Base-by-base conservation (phyloP, 2,888 invertebrate genomes). In the Ethmia dodecea region DNA sequence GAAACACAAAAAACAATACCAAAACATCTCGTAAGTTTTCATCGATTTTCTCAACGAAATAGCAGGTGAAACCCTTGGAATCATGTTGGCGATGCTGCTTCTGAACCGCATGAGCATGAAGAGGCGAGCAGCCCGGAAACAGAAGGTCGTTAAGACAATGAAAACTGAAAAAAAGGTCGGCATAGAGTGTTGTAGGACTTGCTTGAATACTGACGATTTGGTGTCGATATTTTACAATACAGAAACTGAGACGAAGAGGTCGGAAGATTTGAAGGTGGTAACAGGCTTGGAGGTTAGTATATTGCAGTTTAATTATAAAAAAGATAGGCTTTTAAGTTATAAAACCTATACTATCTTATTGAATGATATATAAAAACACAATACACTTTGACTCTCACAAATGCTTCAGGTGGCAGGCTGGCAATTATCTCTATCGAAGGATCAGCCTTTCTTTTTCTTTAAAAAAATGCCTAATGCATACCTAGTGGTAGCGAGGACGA, bases 211-310 rank as follows among this genome's bases (percentile, higher is more conserved):
- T 1, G 59, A 67, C 5, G 55, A 60, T 13, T 42, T 78, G 25
- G 55, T 53, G n/a, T 40, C 58, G 0, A 68, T 75, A 49, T 78
- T 77, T 42, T 38, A 39, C 9, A 54, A 49, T 36, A 65, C 62
- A 47, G 65, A 70, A 6, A 40, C 37, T 1, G 56, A 52, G 6
- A 47, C 60, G 12, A 77, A 68, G 35, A 49, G 60, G 1, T 47
- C 73, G 0, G 47, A 66, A 2, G 69, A 77, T 10, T 43, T 77
- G 8, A 51, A 40, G 18, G 40, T 70, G 0, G 66, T 63, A 0
- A 77, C 78, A 1, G 78, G 78, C 4, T 53, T 79, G 13, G 63
- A 71, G 49, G 70, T 68, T 47, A 30, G 36, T 24, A 5, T 13
- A 25, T 6, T 18, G 8, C 5, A 5, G 18, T 18, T 5, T 8